These are phyloP conservation scores for Drosophila insularis DNA, from an alignment of 1,140 invertebrate genomes.

Conservation along the genomic window DNA sequence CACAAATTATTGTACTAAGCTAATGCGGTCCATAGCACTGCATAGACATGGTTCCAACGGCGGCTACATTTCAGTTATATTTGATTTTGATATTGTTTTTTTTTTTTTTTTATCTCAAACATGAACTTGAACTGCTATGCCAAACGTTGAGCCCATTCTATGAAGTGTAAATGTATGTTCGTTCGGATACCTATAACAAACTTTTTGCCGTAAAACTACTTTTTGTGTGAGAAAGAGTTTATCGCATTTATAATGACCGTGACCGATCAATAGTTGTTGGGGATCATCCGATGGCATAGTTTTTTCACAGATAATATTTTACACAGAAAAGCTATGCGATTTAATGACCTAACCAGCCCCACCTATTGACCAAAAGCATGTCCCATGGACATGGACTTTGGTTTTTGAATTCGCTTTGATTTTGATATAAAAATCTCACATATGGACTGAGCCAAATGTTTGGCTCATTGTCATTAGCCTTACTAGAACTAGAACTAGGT, in stretches of 20 bases:
- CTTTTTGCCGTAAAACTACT: too few relatives aligned
- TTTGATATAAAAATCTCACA: conserved; percentile 5
- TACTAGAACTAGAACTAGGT: not conserved
- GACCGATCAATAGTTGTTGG: conserved; percentile 1
- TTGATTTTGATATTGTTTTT: conserved; percentile 1
- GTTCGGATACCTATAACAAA: too few relatives aligned
- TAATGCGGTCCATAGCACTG: not conserved
- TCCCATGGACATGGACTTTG: conserved; percentile 1
- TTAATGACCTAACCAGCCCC: not conserved
- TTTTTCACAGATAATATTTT: not conserved
- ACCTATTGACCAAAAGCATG: not conserved
- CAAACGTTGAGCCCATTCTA: not conserved
- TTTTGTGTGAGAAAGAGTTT: not conserved
- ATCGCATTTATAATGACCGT: not conserved
- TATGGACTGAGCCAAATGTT: conserved; percentile 1
- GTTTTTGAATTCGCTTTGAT: conserved; percentile 17
- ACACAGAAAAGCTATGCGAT: not conserved
- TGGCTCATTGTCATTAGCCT: not conserved
- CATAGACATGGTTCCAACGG: not conserved
- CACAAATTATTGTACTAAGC: not conserved
- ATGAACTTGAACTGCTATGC: not conserved
- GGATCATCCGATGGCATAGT: not conserved
- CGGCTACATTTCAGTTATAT: not conserved
- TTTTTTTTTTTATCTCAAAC: not conserved
- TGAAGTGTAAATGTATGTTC: not conserved